phyloP scores from a whole-genome alignment of 2,797 vertebrate genomes.

The Anguilla obscura region DNA sequence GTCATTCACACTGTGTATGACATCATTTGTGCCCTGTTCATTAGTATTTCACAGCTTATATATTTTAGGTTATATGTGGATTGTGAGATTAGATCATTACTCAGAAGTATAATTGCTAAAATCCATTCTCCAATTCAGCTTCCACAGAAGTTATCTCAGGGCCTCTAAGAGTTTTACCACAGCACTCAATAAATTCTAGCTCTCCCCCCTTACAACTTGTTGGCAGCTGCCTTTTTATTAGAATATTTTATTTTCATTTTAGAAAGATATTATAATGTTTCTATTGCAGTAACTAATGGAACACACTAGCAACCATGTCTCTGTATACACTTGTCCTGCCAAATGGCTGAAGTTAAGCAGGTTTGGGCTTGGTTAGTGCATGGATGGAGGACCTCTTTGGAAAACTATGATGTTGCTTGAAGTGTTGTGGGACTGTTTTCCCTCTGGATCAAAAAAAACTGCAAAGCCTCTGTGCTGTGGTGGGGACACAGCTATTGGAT shows the following conservation, averaged over 20 bases:
- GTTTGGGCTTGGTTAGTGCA: background rate
- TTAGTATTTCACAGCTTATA: background rate
- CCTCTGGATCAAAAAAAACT: background rate
- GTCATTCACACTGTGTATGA: background rate
- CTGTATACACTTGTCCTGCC: background rate
- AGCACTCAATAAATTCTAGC: background rate
- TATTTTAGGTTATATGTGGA: background rate
- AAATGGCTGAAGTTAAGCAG: background rate
- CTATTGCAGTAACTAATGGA: background rate
- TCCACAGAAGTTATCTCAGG: background rate
- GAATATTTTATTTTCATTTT: background rate
- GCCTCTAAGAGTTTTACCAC: background rate
- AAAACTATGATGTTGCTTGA: background rate
- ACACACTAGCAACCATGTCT: background rate
- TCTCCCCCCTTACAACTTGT: background rate
- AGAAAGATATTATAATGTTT: background rate
- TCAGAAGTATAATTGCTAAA: background rate
- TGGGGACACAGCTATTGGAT: background rate
- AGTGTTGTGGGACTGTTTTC: background rate
- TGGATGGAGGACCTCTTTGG: background rate
- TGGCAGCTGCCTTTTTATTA: background rate
- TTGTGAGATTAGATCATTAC: background rate
- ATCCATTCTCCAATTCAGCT: background rate
- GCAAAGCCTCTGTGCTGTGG: background rate
- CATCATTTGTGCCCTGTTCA: background rate